Base-by-base conservation (phyloP, 2,888 invertebrate genomes). In the Chloroclystis v-ata region DNA sequence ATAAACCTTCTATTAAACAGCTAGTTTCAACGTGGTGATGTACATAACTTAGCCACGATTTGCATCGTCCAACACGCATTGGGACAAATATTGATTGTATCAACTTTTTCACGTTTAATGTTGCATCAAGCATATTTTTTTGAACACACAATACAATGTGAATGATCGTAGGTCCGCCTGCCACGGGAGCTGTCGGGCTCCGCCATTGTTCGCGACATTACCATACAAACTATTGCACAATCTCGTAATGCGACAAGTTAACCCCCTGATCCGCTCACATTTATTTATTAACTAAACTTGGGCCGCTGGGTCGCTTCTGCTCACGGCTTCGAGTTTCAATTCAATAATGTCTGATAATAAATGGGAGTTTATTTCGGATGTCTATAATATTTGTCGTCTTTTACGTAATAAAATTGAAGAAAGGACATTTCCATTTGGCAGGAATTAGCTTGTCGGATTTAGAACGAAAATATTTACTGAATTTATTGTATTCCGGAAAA, bases 281-380 rank as follows among this genome's bases (percentile, higher is more conserved):
- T 56, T 59, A 59, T 59, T 59, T 59, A 59, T 56, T 49, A 59
- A 56, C 54, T 56, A 59, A 59, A 56, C 52, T 59, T 54, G 51
- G 58, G 29, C 41, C 52, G 53, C 49, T 43, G 57, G 56, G 53
- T 50, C 54, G 51, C 51, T 50, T 48, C 52, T 49, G 52, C 46
- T 41, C 38, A 44, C 49, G 50, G 47, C 52, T 35, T 12, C 35
- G 49, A 54, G 58, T 54, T 56, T 52, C 50, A 54, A 56, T 52
- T 51, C 37, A 46, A 57, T 57, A 57, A 53, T 43, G 45, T 30
- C 13, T 37, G 50, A 49, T 57, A 57, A 54, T 50, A 54, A 57
- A 57, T 52, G 50, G 49, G 29, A 39, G 13, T 35, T 46, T 46
- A 46, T 46, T 50, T 35, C 12, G 43, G 29, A 35, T 11, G 26